phyloP scores from a whole-genome alignment of 64 coral and sea anemone species.

The Trachythela sp. region DNA sequence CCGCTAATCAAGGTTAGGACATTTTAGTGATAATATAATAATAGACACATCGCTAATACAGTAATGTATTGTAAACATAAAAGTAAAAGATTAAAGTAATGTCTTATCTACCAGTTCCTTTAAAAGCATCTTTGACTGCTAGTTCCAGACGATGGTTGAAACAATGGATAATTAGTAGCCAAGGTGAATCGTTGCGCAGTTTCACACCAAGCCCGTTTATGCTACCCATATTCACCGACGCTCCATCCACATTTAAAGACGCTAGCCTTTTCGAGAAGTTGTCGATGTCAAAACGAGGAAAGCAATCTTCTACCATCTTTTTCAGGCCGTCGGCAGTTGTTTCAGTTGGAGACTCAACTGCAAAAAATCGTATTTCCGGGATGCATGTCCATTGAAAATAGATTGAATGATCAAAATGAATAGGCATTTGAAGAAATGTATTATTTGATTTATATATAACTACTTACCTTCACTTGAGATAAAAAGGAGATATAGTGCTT shows the following conservation, averaged over 20 bases:
- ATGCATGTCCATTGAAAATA: neutral
- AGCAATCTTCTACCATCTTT: neutral
- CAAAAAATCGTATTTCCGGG: neutral
- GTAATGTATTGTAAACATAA: neutral
- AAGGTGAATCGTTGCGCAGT: slow-evolving; percentile 1
- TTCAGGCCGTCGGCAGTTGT: neutral
- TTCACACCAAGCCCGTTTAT: slow-evolving; percentile 33
- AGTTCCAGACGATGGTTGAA: slow-evolving; percentile 32
- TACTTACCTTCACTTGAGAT: neutral
- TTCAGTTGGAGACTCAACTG: neutral
- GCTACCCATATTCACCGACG: slow-evolving; percentile 22
- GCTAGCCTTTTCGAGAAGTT: neutral
- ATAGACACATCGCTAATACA: too few relatives aligned
- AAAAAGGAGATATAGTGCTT: neutral
- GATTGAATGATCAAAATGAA: neutral
- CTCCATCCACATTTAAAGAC: neutral
- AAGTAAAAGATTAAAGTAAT: neutral
- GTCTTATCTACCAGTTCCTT: neutral
- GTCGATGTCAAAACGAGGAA: neutral
- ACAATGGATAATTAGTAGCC: slow-evolving; percentile 9
- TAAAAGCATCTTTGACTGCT: neutral
- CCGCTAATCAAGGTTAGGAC: too few relatives aligned
- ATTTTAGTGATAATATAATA: too few relatives aligned
- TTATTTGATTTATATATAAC: neutral
- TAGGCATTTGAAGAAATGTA: neutral